Evolutionary conservation across 2,888 invertebrate genomes (phyloP).

Genomic region (Lasioglossum morio): DNA sequence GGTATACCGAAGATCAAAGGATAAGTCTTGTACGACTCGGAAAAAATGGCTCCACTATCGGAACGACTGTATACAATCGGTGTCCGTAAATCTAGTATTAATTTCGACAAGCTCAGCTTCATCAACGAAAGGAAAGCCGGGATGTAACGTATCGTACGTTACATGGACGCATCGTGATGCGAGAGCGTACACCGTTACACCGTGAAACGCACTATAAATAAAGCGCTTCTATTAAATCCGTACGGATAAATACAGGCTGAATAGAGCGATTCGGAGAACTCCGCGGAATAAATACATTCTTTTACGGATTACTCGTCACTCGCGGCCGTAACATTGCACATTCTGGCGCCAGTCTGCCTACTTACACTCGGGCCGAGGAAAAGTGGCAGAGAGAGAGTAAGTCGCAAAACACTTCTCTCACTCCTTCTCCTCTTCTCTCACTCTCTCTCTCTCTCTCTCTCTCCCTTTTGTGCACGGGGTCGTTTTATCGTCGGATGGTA

Average conservation of each 20-base stretch:
- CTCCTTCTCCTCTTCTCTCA: too few species aligned
- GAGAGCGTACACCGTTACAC: constrained; percentile 27
- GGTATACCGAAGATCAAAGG: background rate
- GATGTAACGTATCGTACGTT: constrained; percentile 1
- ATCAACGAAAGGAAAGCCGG: background rate
- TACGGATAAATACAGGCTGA: constrained; percentile 34
- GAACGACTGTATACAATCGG: background rate
- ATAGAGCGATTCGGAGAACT: constrained; percentile 53
- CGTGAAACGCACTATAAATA: constrained; percentile 42
- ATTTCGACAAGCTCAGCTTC: constrained; percentile 10
- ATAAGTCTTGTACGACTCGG: background rate
- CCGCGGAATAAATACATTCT: constrained; percentile 38
- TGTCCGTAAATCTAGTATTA: constrained; percentile 4
- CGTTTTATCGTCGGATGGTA: constrained; percentile 60
- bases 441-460: background rate
- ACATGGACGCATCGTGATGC: constrained; percentile 11
- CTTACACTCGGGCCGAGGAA: constrained; percentile 36
- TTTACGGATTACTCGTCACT: constrained; percentile 47
- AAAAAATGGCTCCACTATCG: background rate
- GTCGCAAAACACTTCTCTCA: constrained; percentile 31
- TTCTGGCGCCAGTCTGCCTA: constrained; percentile 54
- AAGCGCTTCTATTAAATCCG: constrained; percentile 41
- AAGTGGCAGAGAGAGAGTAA: constrained; percentile 42
- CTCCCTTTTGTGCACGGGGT: background rate
- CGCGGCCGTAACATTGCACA: constrained; percentile 29